Conservation (phyloP, 2,113 vertebrate species). For the Butastur rufipennis region DNA sequence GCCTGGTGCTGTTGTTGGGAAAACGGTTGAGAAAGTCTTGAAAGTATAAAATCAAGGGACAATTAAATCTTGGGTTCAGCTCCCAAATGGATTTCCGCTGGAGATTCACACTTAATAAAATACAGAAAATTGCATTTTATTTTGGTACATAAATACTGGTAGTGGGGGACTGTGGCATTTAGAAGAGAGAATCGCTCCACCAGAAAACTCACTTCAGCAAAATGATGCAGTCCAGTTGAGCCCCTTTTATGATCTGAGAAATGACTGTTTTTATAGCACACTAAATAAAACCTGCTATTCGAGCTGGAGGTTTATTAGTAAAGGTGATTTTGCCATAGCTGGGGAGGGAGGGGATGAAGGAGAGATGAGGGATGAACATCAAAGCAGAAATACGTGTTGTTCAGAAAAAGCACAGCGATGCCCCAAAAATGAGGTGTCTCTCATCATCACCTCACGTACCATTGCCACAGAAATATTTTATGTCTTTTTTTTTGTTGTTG, state of each 20-base stretch:
- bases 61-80: slow-evolving; percentile 50
- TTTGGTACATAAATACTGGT: slow-evolving; percentile 53
- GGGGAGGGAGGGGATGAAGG: background rate
- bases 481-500: too few relatives aligned
- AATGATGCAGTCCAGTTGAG: slow-evolving; percentile 60
- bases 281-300: slow-evolving; percentile 75
- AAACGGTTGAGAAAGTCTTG: background rate
- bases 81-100: slow-evolving; percentile 15
- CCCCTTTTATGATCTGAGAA: slow-evolving; percentile 75
- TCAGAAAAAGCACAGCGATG: background rate
- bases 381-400: background rate
- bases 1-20: background rate
- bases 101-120: slow-evolving; percentile 70
- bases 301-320: slow-evolving; percentile 62
- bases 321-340: slow-evolving; percentile 8
- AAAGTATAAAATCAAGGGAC: slow-evolving; percentile 42
- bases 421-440: background rate
- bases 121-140: slow-evolving; percentile 63
- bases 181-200: slow-evolving; percentile 3
- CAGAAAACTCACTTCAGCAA: slow-evolving; percentile 60
- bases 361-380: background rate
- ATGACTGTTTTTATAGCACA: slow-evolving; percentile 71
- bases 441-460: background rate
- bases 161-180: background rate
- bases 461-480: background rate